Evolutionary conservation across 2,113 vertebrate species (phyloP), one percentile per base, ranked within the genome.

Genomic region (Leiothrix lutea): DNA sequence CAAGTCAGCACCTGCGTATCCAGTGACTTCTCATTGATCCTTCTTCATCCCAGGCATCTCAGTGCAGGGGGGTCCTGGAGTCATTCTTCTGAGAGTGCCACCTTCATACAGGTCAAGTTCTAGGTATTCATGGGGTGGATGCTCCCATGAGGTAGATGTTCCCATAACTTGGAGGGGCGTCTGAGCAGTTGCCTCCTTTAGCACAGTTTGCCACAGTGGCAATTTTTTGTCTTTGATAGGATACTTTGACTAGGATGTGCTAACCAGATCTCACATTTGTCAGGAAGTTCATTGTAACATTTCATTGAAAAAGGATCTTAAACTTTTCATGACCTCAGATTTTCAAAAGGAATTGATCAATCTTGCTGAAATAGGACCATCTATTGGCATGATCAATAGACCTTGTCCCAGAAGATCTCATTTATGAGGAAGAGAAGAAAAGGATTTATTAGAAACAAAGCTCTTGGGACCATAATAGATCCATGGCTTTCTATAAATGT

Each of bases 11-110:
- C 6, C 14, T 25, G 4, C 28, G 22, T 9, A 42, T 65, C 57
- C 42, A 42, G 22, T 0, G 0, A 19, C 5, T 23, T 64, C 21
- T 24, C 26, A 26, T 0, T 31, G 35, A 26, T 28, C 36, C 8
- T 57, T 36, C 12, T 35, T 33, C 26, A 36, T 8, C 22, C 3
- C 13, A 31, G 12, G 12, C 22, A 58, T 73, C 36, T 44, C 60
- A 50, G 4, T 15, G 22, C 10, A 5, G 18, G 8, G 4, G 3
- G 0, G 4, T 72, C 15, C 31, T 35, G 44, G 35, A 50, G 22
- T 28, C 12, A 28, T 36, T 33, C 33, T 73, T 65, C 18, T 36
- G 44, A 18, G 44, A 12, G 8, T 28, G 31, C 4, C 9, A 33
- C 26, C 36, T 36, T 57, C 28, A 36, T 42, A 15, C 14, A 36